phyloP scores from a whole-genome alignment of 2,113 vertebrate species.

The Gobiocypris rarus region DNA sequence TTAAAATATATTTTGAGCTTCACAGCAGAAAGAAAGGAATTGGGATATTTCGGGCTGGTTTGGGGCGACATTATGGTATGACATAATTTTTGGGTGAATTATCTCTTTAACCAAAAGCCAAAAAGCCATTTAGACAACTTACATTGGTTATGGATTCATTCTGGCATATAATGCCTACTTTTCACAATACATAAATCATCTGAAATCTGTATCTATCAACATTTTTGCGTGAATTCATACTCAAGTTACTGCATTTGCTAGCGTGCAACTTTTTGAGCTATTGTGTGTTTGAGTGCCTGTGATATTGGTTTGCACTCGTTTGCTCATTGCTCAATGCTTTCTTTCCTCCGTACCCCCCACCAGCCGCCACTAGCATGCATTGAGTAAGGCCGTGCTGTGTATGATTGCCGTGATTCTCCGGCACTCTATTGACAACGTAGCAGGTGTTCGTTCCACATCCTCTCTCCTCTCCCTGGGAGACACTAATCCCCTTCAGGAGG shows the following conservation, averaged over 20 bases:
- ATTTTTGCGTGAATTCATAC: background rate
- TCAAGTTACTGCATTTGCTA: background rate
- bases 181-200: background rate
- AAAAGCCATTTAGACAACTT: background rate
- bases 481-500: conserved; percentile 67
- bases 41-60: background rate
- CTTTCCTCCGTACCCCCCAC: conserved; percentile 48
- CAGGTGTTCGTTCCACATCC: conserved; percentile 73
- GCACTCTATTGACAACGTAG: conserved; percentile 74
- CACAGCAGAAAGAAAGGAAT: background rate
- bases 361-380: conserved; percentile 49
- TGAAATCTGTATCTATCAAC: background rate
- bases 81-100: background rate
- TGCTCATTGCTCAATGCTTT: conserved; percentile 11
- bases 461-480: conserved; percentile 65
- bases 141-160: background rate
- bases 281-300: conserved; percentile 6
- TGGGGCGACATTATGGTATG: background rate
- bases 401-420: conserved; percentile 67
- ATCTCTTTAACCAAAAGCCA: background rate
- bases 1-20: background rate
- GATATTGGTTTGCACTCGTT: background rate
- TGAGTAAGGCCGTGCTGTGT: conserved; percentile 60
- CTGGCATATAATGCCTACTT: background rate
- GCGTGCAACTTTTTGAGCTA: background rate